Conservation (phyloP, 2,113 vertebrate species). For the Myiozetetes cayanensis region DNA sequence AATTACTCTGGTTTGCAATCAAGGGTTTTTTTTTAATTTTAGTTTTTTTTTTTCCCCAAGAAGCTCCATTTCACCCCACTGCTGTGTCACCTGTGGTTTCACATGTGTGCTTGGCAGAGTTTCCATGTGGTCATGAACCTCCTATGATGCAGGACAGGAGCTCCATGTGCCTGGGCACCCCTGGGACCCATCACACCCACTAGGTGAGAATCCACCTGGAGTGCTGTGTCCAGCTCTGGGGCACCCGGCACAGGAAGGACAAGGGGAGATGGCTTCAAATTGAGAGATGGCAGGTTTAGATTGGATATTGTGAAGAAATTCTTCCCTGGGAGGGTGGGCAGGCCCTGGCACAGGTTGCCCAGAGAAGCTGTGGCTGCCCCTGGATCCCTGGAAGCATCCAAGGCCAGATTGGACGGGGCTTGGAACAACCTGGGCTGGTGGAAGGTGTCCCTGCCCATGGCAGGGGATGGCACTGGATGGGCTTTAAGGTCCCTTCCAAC, state of each 20-base stretch:
- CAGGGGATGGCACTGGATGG: background rate
- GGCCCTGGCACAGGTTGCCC: background rate
- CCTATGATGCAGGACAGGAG: background rate
- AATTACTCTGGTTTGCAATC: background rate
- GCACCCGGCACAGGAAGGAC: rapidly evolving
- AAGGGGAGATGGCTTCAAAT: rapidly evolving
- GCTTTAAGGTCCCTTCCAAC: background rate
- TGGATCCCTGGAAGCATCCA: background rate
- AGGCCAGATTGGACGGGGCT: background rate
- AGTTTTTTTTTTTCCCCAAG: background rate
- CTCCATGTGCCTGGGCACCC: background rate
- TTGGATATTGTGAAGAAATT: background rate
- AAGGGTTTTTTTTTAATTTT: background rate
- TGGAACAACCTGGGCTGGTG: background rate
- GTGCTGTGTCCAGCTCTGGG: background rate
- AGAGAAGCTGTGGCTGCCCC: background rate
- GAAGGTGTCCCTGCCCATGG: background rate
- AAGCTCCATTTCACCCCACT: background rate
- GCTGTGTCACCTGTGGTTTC: background rate
- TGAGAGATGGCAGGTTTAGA: background rate
- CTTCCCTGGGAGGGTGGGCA: rapidly evolving
- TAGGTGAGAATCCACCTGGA: background rate
- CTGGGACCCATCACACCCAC: background rate
- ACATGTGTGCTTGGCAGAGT: rapidly evolving
- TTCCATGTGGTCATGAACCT: rapidly evolving